Conservation (phyloP, 2,888 invertebrate genomes). For the Amphipyra berbera region DNA sequence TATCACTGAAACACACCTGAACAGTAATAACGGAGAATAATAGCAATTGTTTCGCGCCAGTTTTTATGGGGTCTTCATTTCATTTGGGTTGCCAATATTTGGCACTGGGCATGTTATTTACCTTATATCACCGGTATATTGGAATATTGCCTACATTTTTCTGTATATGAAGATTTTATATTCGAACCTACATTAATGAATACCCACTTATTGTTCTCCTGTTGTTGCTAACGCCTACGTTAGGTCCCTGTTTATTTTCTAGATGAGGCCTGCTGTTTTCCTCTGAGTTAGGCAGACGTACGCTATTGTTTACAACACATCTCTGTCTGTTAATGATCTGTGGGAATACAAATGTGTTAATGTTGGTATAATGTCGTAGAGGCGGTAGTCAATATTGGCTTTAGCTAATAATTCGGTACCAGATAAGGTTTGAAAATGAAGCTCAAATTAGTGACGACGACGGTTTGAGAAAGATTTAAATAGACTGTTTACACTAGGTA, state of each 20-base stretch:
- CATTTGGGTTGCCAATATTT: constrained; percentile 60
- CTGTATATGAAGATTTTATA: constrained; percentile 24
- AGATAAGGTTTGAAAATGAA: too few species aligned
- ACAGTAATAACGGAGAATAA: constrained; percentile 86
- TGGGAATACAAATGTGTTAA: neutral
- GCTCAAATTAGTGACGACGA: too few species aligned
- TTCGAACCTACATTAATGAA: too few species aligned
- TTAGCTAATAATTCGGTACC: too few species aligned
- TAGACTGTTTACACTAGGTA: too few species aligned
- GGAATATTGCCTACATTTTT: constrained; percentile 37
- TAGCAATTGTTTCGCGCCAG: constrained; percentile 82
- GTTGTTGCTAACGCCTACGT: too few species aligned
- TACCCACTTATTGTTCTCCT: too few species aligned
- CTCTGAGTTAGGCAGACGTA: neutral
- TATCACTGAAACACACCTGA: constrained; percentile 85
- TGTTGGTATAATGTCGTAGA: too few species aligned
- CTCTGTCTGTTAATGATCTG: constrained; percentile 1
- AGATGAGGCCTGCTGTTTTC: neutral
- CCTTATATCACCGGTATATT: constrained; percentile 42
- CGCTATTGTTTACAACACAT: neutral
- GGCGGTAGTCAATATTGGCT: too few species aligned
- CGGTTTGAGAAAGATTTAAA: too few species aligned
- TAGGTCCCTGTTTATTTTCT: neutral
- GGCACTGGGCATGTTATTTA: constrained; percentile 51
- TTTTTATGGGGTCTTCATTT: constrained; percentile 86